phyloP scores from a whole-genome alignment of 2,797 vertebrate genomes.

The Myotis pilosus region DNA sequence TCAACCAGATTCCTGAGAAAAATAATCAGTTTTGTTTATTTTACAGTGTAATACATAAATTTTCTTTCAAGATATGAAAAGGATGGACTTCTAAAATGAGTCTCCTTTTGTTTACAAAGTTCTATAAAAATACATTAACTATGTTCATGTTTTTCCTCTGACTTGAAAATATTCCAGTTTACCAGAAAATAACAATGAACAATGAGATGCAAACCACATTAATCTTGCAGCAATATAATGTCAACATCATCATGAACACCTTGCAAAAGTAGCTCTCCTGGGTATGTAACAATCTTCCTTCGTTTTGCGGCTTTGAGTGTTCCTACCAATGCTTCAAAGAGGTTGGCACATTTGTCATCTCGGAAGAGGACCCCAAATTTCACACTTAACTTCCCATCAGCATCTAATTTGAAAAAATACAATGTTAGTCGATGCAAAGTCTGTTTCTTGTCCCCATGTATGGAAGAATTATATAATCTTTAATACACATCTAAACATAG shows the following conservation, averaged over 20 bases:
- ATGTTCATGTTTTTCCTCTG: conserved; percentile 63
- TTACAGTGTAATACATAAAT: conserved; percentile 71
- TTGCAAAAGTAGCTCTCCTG: conserved; percentile 94
- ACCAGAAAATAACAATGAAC: conserved; percentile 56
- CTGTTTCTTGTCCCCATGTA: background rate
- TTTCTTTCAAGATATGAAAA: conserved; percentile 77
- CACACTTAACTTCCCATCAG: conserved; percentile 90
- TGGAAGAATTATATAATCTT: background rate
- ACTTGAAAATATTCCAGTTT: conserved; percentile 66
- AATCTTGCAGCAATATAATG: conserved; percentile 89
- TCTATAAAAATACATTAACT: conserved; percentile 81
- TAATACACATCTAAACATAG: background rate
- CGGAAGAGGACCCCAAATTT: conserved; percentile 96
- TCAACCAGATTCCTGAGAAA: conserved; percentile 78
- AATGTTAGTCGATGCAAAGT: conserved; percentile 52
- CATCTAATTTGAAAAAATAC: conserved; percentile 84
- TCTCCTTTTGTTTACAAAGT: conserved; percentile 78
- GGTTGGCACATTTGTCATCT: conserved; percentile 96
- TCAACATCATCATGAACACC: conserved; percentile 96
- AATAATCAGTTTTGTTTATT: conserved; percentile 55
- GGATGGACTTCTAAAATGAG: conserved; percentile 76
- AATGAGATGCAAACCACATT: conserved; percentile 57
- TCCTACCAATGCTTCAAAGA: conserved; percentile 97
- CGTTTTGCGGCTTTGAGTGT: conserved; percentile 95
- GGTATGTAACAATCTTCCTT: conserved; percentile 88